Evolutionary conservation across 2,797 vertebrate genomes (phyloP), one percentile per base, ranked within the genome.

Genomic region (Danionella dracula): DNA sequence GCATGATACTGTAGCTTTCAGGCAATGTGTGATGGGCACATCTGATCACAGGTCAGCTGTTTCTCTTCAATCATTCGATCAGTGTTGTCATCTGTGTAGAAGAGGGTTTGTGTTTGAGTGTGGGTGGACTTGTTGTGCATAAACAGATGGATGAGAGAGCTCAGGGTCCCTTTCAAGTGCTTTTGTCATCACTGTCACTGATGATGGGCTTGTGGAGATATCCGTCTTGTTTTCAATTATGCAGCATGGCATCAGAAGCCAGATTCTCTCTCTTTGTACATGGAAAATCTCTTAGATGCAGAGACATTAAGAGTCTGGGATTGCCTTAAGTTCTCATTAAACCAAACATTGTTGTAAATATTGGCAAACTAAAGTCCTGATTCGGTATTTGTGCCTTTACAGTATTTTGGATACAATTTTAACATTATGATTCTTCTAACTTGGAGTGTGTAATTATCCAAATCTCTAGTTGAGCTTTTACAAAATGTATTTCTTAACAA

Each of bases 21-120:
- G 37, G 20, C 34, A 7, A 44, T 41, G 50, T 42, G 49, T 49
- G 49, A 66, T 12, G 4, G 42, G 9, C n/a, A 12, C n/a, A n/a
- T n/a, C 45, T 20, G 55, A 46, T 37, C 12, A 71, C 61, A 41
- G 50, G 29, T 66, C 55, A 63, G 55, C 31, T 27, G 15, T 53
- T 53, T 17, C 38, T 68, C 49, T 67, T 71, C 59, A 68, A 71
- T 70, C 59, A 58, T 61, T 34, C 68, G 34, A 21, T 40, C 40
- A 35, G 5, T 12, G 13, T 23, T 41, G 67, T 34, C 59, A 32
- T 17, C 38, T 29, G 8, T 54, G 62, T 11, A 21, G 49, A 11
- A 53, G 32, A 13, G 38, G 15, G n/a, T n/a, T n/a, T n/a, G 60
- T 46, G 16, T 66, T 31, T 54, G 44, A 55, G 50, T 23, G 35